A percentile compares a stretch with the other conserved stretches of the same genome.
phyloP scores from a whole-genome alignment of 2,888 invertebrate species.

The Perithous albicinctus region DNA sequence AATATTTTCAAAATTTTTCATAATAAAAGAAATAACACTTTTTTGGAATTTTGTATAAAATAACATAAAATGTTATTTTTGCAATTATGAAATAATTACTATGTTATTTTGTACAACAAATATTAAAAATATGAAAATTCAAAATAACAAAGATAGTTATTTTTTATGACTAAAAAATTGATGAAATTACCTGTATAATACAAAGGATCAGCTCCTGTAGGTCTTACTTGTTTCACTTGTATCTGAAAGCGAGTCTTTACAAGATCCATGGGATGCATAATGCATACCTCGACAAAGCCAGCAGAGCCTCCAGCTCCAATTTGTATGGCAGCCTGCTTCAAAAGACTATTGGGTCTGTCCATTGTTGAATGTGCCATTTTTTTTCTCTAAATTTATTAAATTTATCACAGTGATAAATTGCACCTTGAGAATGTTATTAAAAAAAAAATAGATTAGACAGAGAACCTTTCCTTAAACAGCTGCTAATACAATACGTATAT shows the following conservation, averaged over 20 bases:
- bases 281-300: constrained; percentile 96
- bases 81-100: no score
- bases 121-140: no score
- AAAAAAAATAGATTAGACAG: background rate
- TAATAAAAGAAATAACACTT: no score
- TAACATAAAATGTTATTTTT: no score
- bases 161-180: no score
- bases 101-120: no score
- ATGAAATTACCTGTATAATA: constrained; percentile 83
- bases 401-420: background rate
- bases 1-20: no score
- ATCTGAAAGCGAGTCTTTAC: constrained; percentile 96
- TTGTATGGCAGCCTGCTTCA: constrained; percentile 92
- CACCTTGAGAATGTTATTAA: background rate
- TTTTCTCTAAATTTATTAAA: background rate
- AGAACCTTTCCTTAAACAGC: background rate
- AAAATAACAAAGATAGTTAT: no score
- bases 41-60: no score
- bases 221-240: constrained; percentile 88
- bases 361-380: constrained; percentile 64
- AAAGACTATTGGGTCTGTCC: constrained; percentile 73
- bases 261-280: constrained; percentile 98
- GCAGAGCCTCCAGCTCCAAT: constrained; percentile 96
- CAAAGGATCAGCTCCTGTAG: constrained; percentile 76
- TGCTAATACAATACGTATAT: background rate